These are phyloP conservation scores for Octomys mimax DNA, from an alignment of 2,797 vertebrate species.

Conservation along the genomic window DNA sequence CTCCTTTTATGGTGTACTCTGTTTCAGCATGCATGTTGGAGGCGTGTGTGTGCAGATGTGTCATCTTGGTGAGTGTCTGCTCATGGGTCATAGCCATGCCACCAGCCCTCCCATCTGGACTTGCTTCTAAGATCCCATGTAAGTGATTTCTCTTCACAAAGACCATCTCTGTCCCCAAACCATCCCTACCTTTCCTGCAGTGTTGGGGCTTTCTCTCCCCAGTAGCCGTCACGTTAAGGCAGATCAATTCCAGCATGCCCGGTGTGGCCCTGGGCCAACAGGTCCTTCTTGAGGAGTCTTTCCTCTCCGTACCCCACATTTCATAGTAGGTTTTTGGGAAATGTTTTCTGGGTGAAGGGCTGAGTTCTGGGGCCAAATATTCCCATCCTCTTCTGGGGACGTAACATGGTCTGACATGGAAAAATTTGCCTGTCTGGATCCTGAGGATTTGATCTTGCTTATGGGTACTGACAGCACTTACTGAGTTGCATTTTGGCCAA, in stretches of 20 bases:
- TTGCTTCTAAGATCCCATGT: neutral
- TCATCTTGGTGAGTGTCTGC: neutral
- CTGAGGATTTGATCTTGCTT: slow-evolving; percentile 54
- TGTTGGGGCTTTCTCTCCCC: neutral
- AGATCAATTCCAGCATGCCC: neutral
- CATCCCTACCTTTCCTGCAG: neutral
- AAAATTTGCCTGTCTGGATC: slow-evolving; percentile 39
- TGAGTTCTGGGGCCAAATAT: neutral
- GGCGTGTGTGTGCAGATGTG: neutral
- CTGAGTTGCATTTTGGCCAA: slow-evolving; percentile 57
- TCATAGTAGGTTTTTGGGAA: neutral
- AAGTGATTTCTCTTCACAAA: neutral
- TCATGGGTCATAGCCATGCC: neutral
- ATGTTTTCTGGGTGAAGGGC: slow-evolving; percentile 35
- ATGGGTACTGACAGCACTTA: slow-evolving; percentile 47
- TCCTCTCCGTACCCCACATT: neutral
- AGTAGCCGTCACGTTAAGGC: neutral
- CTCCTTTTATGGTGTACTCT: neutral
- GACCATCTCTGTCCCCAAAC: neutral
- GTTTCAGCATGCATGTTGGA: neutral
- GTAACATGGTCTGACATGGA: neutral
- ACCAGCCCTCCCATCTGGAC: neutral
- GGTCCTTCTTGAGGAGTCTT: neutral
- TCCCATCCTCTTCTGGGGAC: neutral
- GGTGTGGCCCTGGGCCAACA: neutral